Percentiles rank a stretch among this genome's conserved stretches.
These are phyloP conservation scores for Perccottus glenii DNA, from an alignment of 2,113 vertebrate species.

Conservation along the genomic window DNA sequence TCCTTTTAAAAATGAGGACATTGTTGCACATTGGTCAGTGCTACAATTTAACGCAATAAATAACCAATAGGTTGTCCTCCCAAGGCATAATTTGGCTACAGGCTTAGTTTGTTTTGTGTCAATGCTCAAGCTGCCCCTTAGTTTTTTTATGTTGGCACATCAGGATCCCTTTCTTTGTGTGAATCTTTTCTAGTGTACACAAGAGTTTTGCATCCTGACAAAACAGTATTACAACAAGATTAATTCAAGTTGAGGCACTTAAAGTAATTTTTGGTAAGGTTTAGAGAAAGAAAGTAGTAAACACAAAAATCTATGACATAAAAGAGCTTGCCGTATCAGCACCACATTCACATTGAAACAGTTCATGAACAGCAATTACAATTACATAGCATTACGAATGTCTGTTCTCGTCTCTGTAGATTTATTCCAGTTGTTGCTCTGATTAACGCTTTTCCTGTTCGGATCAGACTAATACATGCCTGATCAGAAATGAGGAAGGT, in stretches of 20 bases:
- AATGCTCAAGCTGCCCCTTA: slow-evolving; percentile 6
- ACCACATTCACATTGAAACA: slow-evolving; percentile 39
- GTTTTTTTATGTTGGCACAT: background rate
- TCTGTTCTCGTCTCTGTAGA: background rate
- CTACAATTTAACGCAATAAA: slow-evolving; percentile 40
- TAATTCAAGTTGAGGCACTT: too few species aligned
- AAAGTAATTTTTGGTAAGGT: too few species aligned
- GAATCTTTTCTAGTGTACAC: too few species aligned
- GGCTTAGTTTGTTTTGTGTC: background rate
- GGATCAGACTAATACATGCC: slow-evolving; percentile 6
- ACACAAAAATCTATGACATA: slow-evolving; percentile 30
- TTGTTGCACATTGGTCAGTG: slow-evolving; percentile 28
- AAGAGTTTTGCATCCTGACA: too few species aligned
- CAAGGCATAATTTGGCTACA: background rate
- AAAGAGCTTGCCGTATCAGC: slow-evolving; percentile 25
- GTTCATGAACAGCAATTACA: background rate
- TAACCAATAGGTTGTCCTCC: background rate
- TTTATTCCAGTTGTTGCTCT: slow-evolving; percentile 20
- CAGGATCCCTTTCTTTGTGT: background rate
- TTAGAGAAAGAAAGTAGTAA: slow-evolving; percentile 12
- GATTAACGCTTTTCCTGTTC: slow-evolving; percentile 26
- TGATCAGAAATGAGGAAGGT: background rate
- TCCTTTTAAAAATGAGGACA: slow-evolving; percentile 49
- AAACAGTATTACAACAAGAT: too few species aligned
- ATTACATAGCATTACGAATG: background rate